Conservation (phyloP, 2,797 vertebrate species). For the Coreius guichenoti region DNA sequence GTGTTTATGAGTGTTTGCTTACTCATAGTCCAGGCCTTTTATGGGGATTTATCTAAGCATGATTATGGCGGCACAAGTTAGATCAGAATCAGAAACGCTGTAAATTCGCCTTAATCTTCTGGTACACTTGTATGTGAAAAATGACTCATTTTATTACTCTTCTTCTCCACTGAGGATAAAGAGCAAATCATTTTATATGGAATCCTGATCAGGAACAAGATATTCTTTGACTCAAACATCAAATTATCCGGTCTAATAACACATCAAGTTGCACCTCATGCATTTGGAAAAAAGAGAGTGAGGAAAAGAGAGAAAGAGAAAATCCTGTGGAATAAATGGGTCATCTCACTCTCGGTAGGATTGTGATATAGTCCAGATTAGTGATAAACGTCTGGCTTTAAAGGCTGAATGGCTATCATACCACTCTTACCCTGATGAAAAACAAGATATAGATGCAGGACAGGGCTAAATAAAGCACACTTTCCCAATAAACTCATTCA, state of each 20-base stretch:
- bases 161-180: slow-evolving; percentile 37
- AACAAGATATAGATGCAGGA: slow-evolving; percentile 4
- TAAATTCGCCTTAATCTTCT: slow-evolving; percentile 46
- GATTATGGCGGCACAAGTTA: slow-evolving; percentile 35
- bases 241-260: slow-evolving; percentile 47
- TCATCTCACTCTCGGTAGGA: slow-evolving; percentile 52
- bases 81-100: slow-evolving; percentile 28
- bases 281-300: slow-evolving; percentile 11
- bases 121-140: slow-evolving; percentile 28
- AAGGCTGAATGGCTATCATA: slow-evolving; percentile 35
- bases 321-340: slow-evolving; percentile 58
- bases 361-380: slow-evolving; percentile 56
- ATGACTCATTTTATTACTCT: slow-evolving; percentile 31
- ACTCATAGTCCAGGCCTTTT: slow-evolving; percentile 45
- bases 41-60: slow-evolving; percentile 46
- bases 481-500: slow-evolving; percentile 6
- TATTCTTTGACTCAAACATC: slow-evolving; percentile 52
- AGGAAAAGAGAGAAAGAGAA: slow-evolving; percentile 37
- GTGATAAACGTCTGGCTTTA: slow-evolving; percentile 28
- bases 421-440: slow-evolving; percentile 33
- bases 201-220: slow-evolving; percentile 52
- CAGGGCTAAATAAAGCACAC: slow-evolving; percentile 9
- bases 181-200: slow-evolving; percentile 47
- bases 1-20: neutral
- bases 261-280: slow-evolving; percentile 36